Evolutionary conservation across 2,888 invertebrate species (phyloP), one percentile per base, ranked within the genome.

Genomic region (Polietes domitor): DNA sequence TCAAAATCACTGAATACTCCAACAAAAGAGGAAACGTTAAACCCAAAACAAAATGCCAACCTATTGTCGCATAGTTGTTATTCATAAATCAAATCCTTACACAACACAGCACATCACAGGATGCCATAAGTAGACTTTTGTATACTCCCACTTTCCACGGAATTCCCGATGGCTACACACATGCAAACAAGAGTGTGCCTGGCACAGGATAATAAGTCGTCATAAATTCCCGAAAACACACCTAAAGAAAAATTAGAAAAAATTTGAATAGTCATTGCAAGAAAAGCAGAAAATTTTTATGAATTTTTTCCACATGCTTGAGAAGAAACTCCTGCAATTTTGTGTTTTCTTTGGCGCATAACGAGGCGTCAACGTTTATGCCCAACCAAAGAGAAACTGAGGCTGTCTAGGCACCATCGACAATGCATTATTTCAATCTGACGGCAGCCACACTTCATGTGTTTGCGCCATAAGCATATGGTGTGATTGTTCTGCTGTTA

Each of bases 231-330:
- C 19, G 32, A 17, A 61, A 73, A 65, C 32, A 70, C 77, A 63
- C 43, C 21, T 28, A 47, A 70, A 58, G 24, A 77, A 68, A 63
- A 58, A 17, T 76, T 28, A 32, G 47, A 15, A n/a, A 58, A 43
- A 74, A 73, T 81, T 84, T 79, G 72, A 81, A 79, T 84, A 79
- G 84, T 84, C 79, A 81, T 76, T 73, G 76, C 28, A 70, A 47
- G 73, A 53, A 70, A 84, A 79, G 76, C 84, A 81, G 81, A 81
- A 79, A 84, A 84, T 84, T 84, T 81, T 84, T 84, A 84, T 84
- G 81, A 79, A 79, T 81, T 63, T 78, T 78, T 75, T 80, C 53
- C 19, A 32, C 72, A 41, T 24, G 58, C 47, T 50, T 21, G 15
- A 77, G 55, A 6, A 55, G 68, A 17, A 47, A 63, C 71, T 74